Conservation (phyloP, 2,113 vertebrate species). For the Oxyura jamaicensis region DNA sequence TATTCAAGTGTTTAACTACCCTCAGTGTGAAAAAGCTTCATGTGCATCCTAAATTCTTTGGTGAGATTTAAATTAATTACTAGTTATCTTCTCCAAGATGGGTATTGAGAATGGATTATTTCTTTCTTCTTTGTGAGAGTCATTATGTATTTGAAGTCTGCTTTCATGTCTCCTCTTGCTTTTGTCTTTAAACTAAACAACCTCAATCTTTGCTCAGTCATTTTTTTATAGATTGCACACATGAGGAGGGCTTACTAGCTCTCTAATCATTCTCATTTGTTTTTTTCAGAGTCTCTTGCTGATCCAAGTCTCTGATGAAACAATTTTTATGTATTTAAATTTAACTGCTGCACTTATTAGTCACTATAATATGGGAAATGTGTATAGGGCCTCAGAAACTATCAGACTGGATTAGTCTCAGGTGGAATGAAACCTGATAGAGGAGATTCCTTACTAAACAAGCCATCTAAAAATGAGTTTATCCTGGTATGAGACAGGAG, state of each 20-base stretch:
- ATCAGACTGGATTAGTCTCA: background rate
- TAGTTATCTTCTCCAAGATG: background rate
- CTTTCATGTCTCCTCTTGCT: conserved; percentile 39
- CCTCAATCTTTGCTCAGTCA: background rate
- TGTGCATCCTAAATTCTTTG: background rate
- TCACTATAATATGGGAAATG: background rate
- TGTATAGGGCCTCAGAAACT: background rate
- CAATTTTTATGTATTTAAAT: background rate
- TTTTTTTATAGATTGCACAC: background rate
- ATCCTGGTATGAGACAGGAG: background rate
- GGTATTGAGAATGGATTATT: background rate
- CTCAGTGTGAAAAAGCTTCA: background rate
- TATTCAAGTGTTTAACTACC: background rate
- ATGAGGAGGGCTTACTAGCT: background rate
- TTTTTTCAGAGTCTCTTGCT: background rate
- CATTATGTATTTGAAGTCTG: background rate
- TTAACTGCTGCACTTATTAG: background rate
- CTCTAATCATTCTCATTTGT: background rate
- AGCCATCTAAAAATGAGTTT: background rate
- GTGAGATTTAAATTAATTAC: conserved; percentile 8
- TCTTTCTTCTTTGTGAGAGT: background rate
- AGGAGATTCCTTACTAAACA: background rate
- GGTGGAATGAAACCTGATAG: background rate
- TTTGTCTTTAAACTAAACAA: conserved; percentile 34
- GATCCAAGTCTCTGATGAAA: background rate